phyloP scores from a whole-genome alignment of 2,888 invertebrate genomes.

The Drosophila nigritarsus region DNA sequence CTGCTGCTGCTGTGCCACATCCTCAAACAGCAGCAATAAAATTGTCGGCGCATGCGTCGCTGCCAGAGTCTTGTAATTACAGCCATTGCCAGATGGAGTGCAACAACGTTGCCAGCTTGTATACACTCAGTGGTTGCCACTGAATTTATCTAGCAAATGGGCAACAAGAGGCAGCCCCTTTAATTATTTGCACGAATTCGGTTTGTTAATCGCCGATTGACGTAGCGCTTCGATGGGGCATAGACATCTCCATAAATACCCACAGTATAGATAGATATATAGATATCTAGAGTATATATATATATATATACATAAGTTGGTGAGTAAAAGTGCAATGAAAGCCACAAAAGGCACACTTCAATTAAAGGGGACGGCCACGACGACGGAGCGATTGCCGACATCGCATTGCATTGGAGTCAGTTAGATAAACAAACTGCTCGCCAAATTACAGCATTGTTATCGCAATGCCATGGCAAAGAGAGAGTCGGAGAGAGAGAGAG shows the following conservation, averaged over 20 bases:
- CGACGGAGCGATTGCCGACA: constrained; percentile 46
- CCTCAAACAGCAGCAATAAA: constrained; percentile 53
- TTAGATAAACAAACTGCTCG: constrained; percentile 68
- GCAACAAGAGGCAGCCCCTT: constrained; percentile 44
- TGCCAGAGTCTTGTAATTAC: constrained; percentile 52
- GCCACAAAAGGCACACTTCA: constrained; percentile 67
- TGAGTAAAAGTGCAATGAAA: constrained; percentile 66
- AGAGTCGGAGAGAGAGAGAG: background rate
- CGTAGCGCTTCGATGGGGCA: constrained; percentile 49
- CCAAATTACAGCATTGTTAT: constrained; percentile 74
- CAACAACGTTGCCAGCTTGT: constrained; percentile 25
- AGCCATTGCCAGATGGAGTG: constrained; percentile 16
- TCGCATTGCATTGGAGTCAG: constrained; percentile 47
- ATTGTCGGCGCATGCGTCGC: constrained; percentile 59
- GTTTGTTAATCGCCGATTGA: constrained; percentile 66
- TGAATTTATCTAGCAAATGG: constrained; percentile 45
- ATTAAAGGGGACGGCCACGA: constrained; percentile 63
- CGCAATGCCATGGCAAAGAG: constrained; percentile 11
- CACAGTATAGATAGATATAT: constrained; percentile 7
- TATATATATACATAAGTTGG: constrained; percentile 17
- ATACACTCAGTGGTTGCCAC: constrained; percentile 37
- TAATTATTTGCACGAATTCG: constrained; percentile 74
- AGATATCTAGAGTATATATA: background rate
- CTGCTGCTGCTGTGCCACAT: constrained; percentile 57
- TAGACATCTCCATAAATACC: constrained; percentile 49